A percentile compares a stretch with the other conserved stretches of the same genome.
These are phyloP conservation scores for Syrista parreyssii DNA, from an alignment of 2,888 invertebrate genomes.

Conservation along the genomic window DNA sequence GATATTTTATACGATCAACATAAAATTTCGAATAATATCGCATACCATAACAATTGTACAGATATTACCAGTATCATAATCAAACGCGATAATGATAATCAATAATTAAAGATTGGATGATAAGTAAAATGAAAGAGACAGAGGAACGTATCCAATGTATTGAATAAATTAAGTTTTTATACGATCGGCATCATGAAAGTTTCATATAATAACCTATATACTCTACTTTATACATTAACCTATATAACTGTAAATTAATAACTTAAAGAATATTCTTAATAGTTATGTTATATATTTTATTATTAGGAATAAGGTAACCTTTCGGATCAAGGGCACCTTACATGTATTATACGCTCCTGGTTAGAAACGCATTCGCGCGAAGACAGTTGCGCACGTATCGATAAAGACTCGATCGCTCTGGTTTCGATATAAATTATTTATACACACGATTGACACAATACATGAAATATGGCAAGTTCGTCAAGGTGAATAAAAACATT, in stretches of 20 bases:
- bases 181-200: no score
- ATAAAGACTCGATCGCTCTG: background rate
- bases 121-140: background rate
- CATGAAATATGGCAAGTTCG: slow-evolving; percentile 74
- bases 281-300: background rate
- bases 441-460: slow-evolving; percentile 30
- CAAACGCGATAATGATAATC: background rate
- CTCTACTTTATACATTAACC: background rate
- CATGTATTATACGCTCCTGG: background rate
- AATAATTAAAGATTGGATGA: background rate
- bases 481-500: slow-evolving; percentile 70
- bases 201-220: no score
- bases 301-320: background rate
- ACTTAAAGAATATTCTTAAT: background rate
- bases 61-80: background rate
- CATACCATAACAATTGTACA: background rate
- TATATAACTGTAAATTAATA: background rate
- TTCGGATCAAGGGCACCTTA: background rate
- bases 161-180: background rate
- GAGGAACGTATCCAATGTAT: background rate
- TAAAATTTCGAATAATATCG: background rate
- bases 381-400: background rate
- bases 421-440: slow-evolving; percentile 7
- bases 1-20: background rate
- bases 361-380: background rate